These are phyloP conservation scores for Enteromius thamalakanensis DNA, from an alignment of 2,797 vertebrate genomes.

Conservation along the genomic window DNA sequence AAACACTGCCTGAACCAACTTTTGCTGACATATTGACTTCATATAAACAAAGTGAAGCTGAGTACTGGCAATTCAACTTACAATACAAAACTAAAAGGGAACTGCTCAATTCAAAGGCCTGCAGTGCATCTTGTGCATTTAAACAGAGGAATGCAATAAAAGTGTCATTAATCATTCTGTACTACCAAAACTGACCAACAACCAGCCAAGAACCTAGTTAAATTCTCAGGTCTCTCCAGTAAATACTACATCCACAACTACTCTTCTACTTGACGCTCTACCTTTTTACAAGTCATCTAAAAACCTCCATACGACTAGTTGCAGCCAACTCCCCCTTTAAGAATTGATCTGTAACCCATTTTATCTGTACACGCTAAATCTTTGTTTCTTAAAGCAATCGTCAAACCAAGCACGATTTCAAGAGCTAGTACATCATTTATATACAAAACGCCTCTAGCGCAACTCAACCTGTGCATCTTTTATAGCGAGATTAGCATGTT, in stretches of 20 bases:
- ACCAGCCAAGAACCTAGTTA: neutral
- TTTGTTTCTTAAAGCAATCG: neutral
- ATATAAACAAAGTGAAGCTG: slow-evolving; percentile 4
- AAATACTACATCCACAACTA: neutral
- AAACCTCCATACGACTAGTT: neutral
- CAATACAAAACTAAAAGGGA: neutral
- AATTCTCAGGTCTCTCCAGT: neutral
- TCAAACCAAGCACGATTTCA: neutral
- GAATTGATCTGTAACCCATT: neutral
- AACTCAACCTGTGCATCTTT: neutral
- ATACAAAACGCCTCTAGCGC: neutral
- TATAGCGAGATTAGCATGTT: slow-evolving; percentile 42
- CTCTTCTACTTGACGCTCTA: too few species aligned
- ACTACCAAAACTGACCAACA: neutral
- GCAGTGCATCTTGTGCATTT: neutral
- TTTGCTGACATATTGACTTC: neutral
- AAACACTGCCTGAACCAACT: slow-evolving; percentile 34
- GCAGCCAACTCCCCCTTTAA: neutral
- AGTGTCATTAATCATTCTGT: neutral
- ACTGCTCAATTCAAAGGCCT: neutral
- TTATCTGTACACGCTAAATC: neutral
- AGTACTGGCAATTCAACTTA: neutral
- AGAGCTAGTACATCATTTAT: neutral
- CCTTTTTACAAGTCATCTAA: neutral
- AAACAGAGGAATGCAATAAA: neutral